Evolutionary conservation across 1,140 invertebrate species (phyloP).

Genomic region (Apolygus lucorum): DNA sequence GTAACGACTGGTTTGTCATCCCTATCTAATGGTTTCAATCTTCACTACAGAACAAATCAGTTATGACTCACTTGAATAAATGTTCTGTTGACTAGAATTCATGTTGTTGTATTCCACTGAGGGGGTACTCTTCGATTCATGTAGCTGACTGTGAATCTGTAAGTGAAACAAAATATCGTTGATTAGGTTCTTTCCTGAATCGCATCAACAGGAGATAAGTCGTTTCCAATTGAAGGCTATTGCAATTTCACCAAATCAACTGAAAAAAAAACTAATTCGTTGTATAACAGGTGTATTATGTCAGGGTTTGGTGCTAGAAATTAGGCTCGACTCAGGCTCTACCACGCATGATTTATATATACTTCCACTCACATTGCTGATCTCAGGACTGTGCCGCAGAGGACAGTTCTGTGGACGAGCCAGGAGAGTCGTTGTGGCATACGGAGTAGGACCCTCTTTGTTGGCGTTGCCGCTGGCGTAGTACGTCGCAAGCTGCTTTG

Average conservation of each 20-base stretch:
- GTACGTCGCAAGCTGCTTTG: slow-evolving; percentile 63
- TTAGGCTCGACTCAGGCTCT: too few species aligned
- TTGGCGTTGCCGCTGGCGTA: slow-evolving; percentile 51
- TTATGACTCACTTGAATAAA: slow-evolving; percentile 27
- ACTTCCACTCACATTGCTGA: slow-evolving; percentile 23
- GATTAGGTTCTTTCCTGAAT: not conserved
- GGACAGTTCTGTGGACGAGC: slow-evolving; percentile 18
- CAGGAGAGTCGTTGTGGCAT: slow-evolving; percentile 72
- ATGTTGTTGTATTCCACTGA: slow-evolving; percentile 26
- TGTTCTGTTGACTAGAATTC: slow-evolving; percentile 27
- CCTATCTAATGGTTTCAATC: too few species aligned
- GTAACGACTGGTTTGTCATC: too few species aligned
- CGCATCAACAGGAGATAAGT: not conserved
- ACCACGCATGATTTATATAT: too few species aligned
- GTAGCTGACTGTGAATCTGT: slow-evolving; percentile 21
- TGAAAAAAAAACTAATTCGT: too few species aligned
- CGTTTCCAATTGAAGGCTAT: too few species aligned
- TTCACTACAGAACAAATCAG: too few species aligned
- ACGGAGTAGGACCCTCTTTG: slow-evolving; percentile 63
- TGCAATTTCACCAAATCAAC: too few species aligned
- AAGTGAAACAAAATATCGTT: slow-evolving; percentile 10
- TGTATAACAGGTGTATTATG: too few species aligned
- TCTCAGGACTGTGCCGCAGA: slow-evolving; percentile 30
- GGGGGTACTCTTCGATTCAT: slow-evolving; percentile 27
- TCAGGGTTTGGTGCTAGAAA: too few species aligned